A percentile compares a stretch with the other conserved stretches of the same genome.
These are phyloP conservation scores for Delichon dasypus DNA, from an alignment of 2,797 vertebrate genomes.

Conservation along the genomic window DNA sequence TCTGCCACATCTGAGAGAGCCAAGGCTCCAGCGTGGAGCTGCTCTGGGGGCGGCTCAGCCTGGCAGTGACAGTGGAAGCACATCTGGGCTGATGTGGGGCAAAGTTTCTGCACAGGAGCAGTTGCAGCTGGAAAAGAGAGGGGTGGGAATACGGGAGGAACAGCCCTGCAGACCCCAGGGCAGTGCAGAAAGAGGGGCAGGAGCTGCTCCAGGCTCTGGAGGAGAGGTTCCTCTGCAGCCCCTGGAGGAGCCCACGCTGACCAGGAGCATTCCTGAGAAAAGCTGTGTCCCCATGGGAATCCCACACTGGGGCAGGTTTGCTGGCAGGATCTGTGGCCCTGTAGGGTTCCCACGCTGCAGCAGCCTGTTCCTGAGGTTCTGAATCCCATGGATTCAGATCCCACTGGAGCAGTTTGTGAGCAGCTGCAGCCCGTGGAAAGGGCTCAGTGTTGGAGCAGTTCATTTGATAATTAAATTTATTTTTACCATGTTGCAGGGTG, in stretches of 20 bases:
- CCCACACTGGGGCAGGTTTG: neutral
- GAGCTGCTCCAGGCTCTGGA: neutral
- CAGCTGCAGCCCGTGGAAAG: neutral
- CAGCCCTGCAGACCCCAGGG: neutral
- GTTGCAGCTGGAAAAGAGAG: neutral
- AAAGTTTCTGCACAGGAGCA: neutral
- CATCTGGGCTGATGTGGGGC: neutral
- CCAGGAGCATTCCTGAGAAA: neutral
- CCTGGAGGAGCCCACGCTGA: neutral
- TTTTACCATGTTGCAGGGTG: neutral
- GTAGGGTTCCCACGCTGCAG: neutral
- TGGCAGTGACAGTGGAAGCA: neutral
- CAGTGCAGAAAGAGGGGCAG: neutral
- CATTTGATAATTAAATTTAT: neutral
- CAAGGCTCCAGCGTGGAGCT: neutral
- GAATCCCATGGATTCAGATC: neutral
- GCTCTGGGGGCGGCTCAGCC: neutral
- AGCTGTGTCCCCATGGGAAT: neutral
- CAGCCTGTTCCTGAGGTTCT: neutral
- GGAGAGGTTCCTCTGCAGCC: neutral
- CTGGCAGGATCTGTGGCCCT: neutral
- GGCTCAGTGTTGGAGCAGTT: neutral
- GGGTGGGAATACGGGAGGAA: accelerated
- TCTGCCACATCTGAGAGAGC: accelerated
- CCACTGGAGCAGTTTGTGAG: neutral